Conservation (phyloP, 2,888 invertebrate genomes). For the Flexamia atlantica region DNA sequence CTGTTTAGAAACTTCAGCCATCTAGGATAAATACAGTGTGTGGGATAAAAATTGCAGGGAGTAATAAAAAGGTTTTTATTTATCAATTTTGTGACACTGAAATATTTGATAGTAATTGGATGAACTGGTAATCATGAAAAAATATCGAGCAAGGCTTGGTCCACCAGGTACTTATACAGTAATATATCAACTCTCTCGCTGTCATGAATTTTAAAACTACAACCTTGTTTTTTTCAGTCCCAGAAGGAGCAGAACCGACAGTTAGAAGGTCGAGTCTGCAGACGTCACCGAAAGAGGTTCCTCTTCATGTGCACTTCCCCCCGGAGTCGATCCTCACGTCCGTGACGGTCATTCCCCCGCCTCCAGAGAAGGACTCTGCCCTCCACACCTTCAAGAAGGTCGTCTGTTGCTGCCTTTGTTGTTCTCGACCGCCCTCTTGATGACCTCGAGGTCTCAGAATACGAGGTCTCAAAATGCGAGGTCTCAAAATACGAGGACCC, state of each 20-base stretch:
- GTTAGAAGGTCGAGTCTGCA: slow-evolving; percentile 55
- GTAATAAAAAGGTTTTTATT: no score
- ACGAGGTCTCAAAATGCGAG: background rate
- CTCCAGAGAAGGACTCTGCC: slow-evolving; percentile 56
- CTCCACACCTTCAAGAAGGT: slow-evolving; percentile 57
- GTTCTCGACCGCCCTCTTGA: slow-evolving; percentile 17
- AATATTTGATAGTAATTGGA: no score
- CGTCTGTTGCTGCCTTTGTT: slow-evolving; percentile 60
- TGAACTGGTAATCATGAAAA: no score
- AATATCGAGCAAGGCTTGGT: no score
- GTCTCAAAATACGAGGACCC: background rate
- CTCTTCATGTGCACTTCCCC: slow-evolving; percentile 63
- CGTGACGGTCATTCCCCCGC: slow-evolving; percentile 60
- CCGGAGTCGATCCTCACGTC: slow-evolving; percentile 56
- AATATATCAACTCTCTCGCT: no score
- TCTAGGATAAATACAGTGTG: no score
- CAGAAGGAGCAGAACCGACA: slow-evolving; percentile 47
- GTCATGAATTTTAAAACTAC: no score
- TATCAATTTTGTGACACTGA: no score
- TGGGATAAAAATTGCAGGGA: no score
- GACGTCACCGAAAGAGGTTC: slow-evolving; percentile 55
- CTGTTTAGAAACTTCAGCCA: no score
- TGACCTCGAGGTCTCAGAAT: background rate
- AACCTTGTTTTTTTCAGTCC: slow-evolving; percentile 18
- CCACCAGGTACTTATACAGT: no score